Evolutionary conservation across 2,113 vertebrate species (phyloP).

Genomic region (Butorides virescens): DNA sequence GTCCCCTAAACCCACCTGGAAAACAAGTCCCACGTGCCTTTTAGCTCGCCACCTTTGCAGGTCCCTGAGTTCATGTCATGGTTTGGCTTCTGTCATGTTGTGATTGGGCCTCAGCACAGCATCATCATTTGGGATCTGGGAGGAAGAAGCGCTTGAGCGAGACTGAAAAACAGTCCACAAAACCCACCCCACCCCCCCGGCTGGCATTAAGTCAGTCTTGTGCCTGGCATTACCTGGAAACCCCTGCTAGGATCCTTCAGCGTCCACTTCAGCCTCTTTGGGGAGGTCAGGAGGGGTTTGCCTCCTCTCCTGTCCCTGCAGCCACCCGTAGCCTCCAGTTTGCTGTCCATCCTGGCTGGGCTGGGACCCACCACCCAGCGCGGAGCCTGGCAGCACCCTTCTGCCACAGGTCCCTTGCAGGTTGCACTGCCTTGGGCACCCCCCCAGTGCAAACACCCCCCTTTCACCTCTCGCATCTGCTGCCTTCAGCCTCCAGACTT

Average conservation of each 20-base stretch:
- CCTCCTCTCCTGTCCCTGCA: not conserved
- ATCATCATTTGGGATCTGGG: not conserved
- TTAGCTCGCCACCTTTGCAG: not conserved
- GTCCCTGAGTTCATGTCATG: not conserved
- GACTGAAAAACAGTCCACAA: not conserved
- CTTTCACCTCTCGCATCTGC: not conserved
- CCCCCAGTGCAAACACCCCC: not conserved
- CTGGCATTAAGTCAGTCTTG: not conserved
- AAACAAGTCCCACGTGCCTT: not conserved
- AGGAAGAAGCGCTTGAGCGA: not conserved
- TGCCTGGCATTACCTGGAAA: too few species aligned
- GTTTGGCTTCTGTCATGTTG: not conserved
- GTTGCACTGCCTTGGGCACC: not conserved
- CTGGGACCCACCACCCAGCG: too few species aligned
- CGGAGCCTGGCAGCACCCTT: not conserved
- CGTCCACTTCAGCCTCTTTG: not conserved
- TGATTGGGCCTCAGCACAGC: not conserved
- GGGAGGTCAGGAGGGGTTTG: not conserved
- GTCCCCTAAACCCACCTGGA: not conserved
- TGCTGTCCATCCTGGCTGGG: too few species aligned
- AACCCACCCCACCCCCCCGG: too few species aligned
- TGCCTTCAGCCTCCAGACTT: not conserved
- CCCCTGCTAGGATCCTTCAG: not conserved
- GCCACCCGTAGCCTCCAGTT: not conserved
- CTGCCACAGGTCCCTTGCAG: not conserved